Evolutionary conservation across 2,888 invertebrate species (phyloP).

Genomic region (Meloe dianella): DNA sequence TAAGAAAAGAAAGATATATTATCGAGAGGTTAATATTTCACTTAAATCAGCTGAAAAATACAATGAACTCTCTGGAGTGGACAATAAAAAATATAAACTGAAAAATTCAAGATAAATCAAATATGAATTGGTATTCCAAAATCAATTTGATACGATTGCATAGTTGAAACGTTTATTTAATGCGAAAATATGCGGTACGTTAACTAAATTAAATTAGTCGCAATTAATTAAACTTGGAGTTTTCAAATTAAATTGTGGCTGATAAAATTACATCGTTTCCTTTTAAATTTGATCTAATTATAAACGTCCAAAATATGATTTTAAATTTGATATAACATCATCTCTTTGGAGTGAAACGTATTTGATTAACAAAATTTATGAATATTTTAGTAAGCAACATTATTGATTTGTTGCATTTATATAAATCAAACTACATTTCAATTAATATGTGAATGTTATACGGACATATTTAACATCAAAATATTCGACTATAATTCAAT

Average conservation of each 20-base stretch:
- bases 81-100: too few species aligned
- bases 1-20: too few species aligned
- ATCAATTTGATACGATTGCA: not conserved
- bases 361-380: not conserved
- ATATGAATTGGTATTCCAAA: not conserved
- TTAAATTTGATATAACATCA: not conserved
- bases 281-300: not conserved
- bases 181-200: not conserved
- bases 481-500: not conserved
- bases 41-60: too few species aligned
- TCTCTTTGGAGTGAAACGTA: not conserved
- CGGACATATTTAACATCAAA: not conserved
- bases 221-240: not conserved
- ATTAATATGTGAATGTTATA: too few species aligned
- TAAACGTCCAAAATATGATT: not conserved
- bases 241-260: not conserved
- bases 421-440: not conserved
- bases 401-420: not conserved
- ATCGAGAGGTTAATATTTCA: too few species aligned
- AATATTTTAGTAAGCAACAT: not conserved
- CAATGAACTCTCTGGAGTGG: too few species aligned
- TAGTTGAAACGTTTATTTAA: not conserved
- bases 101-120: too few species aligned
- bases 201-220: not conserved
- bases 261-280: not conserved